Percentiles rank a stretch among this genome's conserved stretches.
These are phyloP conservation scores for Chinchilla lanigera DNA, from an alignment of 2,113 vertebrate species.

Conservation along the genomic window DNA sequence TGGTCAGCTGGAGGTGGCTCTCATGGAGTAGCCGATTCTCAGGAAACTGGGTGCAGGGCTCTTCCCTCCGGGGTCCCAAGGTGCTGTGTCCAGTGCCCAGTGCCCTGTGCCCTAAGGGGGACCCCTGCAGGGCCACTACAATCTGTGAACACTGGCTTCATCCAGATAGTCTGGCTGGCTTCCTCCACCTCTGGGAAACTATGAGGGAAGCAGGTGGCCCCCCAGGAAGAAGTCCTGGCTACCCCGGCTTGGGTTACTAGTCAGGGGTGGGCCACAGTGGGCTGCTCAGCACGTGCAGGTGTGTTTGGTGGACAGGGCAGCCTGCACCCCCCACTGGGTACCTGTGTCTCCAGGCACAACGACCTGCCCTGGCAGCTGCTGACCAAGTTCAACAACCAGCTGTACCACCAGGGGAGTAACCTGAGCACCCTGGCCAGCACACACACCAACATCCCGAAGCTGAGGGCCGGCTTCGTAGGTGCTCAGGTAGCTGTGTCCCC, in stretches of 20 bases:
- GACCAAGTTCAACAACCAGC: conserved; percentile 89
- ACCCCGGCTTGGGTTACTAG: not conserved
- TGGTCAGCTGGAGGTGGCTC: not conserved
- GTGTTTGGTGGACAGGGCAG: not conserved
- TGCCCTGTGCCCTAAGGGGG: not conserved
- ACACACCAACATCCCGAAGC: conserved; percentile 96
- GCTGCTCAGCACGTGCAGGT: not conserved
- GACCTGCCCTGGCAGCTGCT: conserved; percentile 96
- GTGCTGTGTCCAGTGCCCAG: not conserved
- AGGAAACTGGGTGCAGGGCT: not conserved
- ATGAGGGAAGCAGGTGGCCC: not conserved
- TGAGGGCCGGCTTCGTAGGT: conserved; percentile 89
- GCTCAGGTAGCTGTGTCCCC: conserved; percentile 90
- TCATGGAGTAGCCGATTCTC: too few species aligned
- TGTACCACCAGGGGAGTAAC: conserved; percentile 85
- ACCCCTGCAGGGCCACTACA: not conserved
- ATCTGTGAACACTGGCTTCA: not conserved
- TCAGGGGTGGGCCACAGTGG: not conserved
- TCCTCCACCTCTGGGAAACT: not conserved
- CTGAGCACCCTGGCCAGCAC: conserved; percentile 87
- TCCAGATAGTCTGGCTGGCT: too few species aligned
- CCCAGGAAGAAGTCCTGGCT: not conserved
- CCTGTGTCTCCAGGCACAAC: conserved; percentile 90
- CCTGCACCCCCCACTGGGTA: not conserved
- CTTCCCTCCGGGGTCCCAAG: not conserved